These are phyloP conservation scores for Onthophagus taurus DNA, from an alignment of 1,140 invertebrate genomes.

Conservation along the genomic window DNA sequence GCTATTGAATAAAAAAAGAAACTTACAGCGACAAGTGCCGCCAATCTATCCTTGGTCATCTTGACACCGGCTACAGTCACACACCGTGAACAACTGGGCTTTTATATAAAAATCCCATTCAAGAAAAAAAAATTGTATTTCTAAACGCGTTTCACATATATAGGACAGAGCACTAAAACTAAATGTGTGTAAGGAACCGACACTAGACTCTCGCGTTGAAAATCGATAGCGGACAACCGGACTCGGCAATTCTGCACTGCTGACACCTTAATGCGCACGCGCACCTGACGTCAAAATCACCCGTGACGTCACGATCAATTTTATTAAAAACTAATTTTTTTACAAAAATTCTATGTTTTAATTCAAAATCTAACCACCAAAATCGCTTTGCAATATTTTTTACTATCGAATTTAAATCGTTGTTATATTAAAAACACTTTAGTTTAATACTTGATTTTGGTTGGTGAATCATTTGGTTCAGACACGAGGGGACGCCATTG, in stretches of 20 bases:
- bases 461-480: conserved; percentile 10
- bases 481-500: conserved; percentile 59
- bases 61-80: conserved; percentile 50
- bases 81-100: conserved; percentile 48
- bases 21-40: conserved; percentile 89
- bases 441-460: not conserved
- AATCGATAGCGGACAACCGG: conserved; percentile 45
- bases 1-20: conserved; percentile 21
- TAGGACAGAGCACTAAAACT: conserved; percentile 66
- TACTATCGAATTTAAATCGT: no score
- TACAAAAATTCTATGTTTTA: not conserved
- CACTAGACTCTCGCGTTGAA: conserved; percentile 55
- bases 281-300: conserved; percentile 44
- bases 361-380: not conserved
- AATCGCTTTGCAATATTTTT: conserved; percentile 4
- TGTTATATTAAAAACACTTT: not conserved
- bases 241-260: conserved; percentile 51
- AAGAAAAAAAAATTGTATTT: no score
- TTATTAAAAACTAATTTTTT: conserved; percentile 9
- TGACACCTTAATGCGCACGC: conserved; percentile 46
- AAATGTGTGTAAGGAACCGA: conserved; percentile 53
- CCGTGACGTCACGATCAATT: conserved; percentile 28
- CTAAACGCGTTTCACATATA: conserved; percentile 61
- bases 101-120: conserved; percentile 67
- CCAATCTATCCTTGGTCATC: conserved; percentile 98